Conservation (phyloP, 2,113 vertebrate species). For the Microcebus murinus region DNA sequence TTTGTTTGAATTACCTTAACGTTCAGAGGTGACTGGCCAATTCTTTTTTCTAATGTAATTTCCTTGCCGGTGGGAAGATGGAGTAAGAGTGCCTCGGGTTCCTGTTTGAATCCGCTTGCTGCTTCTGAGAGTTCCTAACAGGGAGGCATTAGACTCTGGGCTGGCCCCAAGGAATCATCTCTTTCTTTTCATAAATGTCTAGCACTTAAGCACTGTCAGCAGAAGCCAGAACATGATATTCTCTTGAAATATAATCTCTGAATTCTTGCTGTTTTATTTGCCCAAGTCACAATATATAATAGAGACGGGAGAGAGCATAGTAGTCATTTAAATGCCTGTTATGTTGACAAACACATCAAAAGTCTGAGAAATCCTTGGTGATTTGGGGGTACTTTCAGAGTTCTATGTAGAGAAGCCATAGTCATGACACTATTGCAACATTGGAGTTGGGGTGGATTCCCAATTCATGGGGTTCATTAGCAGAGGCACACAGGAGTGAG, state of each 20-base stretch:
- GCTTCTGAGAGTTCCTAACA: not conserved
- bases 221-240: not conserved
- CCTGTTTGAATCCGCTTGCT: not conserved
- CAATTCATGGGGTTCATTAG: not conserved
- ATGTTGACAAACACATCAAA: not conserved
- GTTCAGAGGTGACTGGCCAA: not conserved
- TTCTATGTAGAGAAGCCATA: not conserved
- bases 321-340: not conserved
- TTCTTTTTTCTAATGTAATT: not conserved
- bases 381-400: not conserved
- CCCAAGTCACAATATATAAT: not conserved
- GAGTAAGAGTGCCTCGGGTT: not conserved
- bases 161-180: not conserved
- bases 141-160: not conserved
- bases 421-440: accelerated
- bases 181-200: not conserved
- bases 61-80: not conserved
- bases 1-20: constrained; percentile 29
- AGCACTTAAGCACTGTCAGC: not conserved
- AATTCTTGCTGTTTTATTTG: not conserved
- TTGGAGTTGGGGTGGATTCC: too few relatives aligned
- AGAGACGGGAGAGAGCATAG: not conserved
- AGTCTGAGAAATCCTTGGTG: not conserved
- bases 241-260: not conserved
- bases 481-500: not conserved